Evolutionary conservation across 2,113 vertebrate species (phyloP), one percentile per base, ranked within the genome.

Genomic region (Nyctereutes procyonoides): DNA sequence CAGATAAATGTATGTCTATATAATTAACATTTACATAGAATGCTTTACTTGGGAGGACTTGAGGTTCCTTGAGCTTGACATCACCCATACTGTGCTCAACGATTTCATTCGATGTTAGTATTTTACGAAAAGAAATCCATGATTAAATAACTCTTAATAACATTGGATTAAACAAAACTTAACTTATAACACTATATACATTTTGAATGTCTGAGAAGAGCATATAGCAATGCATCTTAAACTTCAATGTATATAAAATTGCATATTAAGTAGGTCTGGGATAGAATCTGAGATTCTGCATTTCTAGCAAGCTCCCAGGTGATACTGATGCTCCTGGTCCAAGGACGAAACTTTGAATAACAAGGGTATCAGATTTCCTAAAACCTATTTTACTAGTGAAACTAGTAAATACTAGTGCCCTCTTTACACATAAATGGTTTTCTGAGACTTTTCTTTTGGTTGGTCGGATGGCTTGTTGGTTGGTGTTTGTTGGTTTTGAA

Each of bases 401-500:
- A 48, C 73, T 51, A 76, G 73, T 76, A 28, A 74, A 48, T 48
- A 51, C 38, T 5, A n/a, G 0, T 35, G 12, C 14, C 26, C 5
- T 17, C 16, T 19, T 71, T 65, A 53, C 16, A 76, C 22, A n/a
- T 3, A 65, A 19, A 43, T 22, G 28, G 56, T 79, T 30, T 83
- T 93, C 51, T n/a, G 22, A 48, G 35, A n/a, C 38, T 82, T 96
- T 65, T 35, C 30, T 48, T 55, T 55, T 35, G n/a, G 2, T 84
- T 73, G 28, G 43, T 26, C 20, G 24, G 4, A 12, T 60, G 24
- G 26, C 51, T 20, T 58, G 17, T 84, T 56, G 11, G 12, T 55
- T 92, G 67, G 32, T 97, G 4, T 73, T 73, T 89, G 20, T 92
- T 69, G 22, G 6, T 80, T 85, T 97, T 90, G 30, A 90, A 88